phyloP scores from a whole-genome alignment of 2,888 invertebrate genomes.

The Cantharis rustica region DNA sequence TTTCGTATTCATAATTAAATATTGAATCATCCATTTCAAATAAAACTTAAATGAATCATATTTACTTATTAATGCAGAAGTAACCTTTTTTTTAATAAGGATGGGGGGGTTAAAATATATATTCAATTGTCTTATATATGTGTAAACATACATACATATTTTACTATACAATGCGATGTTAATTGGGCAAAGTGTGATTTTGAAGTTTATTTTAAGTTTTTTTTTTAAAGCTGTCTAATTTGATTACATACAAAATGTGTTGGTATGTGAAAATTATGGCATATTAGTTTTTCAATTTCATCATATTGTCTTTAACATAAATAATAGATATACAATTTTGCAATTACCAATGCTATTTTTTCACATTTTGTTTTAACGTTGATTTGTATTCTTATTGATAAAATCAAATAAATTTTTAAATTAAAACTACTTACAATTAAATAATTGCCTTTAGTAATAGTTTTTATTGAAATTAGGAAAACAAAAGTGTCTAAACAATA shows the following conservation, averaged over 20 bases:
- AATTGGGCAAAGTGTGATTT: background rate
- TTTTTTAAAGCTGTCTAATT: background rate
- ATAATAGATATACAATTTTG: background rate
- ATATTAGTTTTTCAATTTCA: background rate
- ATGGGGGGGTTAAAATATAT: background rate
- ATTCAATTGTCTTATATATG: background rate
- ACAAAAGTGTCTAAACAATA: too few relatives aligned
- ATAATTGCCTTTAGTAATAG: too few relatives aligned
- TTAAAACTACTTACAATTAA: background rate
- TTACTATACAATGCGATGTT: background rate
- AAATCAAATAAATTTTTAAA: constrained; percentile 13
- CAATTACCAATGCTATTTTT: background rate
- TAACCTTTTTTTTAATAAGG: background rate
- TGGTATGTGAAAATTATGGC: background rate
- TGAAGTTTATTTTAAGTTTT: too few relatives aligned
- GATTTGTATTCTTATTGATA: background rate
- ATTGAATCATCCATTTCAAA: constrained; percentile 1
- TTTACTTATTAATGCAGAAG: background rate
- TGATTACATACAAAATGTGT: background rate
- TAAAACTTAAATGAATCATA: background rate
- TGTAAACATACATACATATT: background rate
- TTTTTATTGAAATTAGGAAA: too few relatives aligned
- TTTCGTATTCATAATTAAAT: constrained; percentile 1
- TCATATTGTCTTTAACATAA: background rate
- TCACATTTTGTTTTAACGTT: background rate